Evolutionary conservation across 2,797 vertebrate species (phyloP), one percentile per base, ranked within the genome.

Genomic region (Danionella dracula): DNA sequence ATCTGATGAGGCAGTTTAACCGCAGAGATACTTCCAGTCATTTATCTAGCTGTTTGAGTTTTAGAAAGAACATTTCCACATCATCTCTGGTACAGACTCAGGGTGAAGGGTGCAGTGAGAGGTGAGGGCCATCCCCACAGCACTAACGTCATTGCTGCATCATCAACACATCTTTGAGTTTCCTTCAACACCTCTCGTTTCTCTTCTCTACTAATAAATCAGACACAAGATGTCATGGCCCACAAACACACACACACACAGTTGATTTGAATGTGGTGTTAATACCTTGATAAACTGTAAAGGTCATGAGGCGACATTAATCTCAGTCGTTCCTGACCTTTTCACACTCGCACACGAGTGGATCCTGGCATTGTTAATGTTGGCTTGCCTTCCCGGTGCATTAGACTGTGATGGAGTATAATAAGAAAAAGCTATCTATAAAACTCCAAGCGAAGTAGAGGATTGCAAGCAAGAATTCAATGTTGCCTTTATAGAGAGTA

Each of bases 91-190:
- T 48, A 17, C 56, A 49, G 69, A 62, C 48, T 49, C 66, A 51
- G 64, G 70, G 42, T 67, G 54, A 72, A 58, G 41, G 16, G 48
- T 31, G n/a, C 50, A n/a, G 44, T 20, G 16, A 15, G 31, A 49
- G 67, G 58, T 57, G 31, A 46, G 13, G 35, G 41, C 19, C 65
- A 29, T 34, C 23, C 20, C 12, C 59, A 32, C 55, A 34, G 56
- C 54, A 35, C 42, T 34, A 27, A 67, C 54, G 71, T 76, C 73
- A 71, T 62, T 38, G 34, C 31, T 42, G 51, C 23, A 9, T n/a
- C 27, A 19, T 17, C 21, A 17, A 16, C 21, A 23, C 12, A 6
- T 7, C 31, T 38, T 8, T 4, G 12, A 21, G 46, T 8, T 48
- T 56, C 55, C 17, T 29, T 13, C n/a, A n/a, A n/a, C n/a, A n/a